phyloP scores from a whole-genome alignment of 2,888 invertebrate species.

The Pristionchus maxplancki region DNA sequence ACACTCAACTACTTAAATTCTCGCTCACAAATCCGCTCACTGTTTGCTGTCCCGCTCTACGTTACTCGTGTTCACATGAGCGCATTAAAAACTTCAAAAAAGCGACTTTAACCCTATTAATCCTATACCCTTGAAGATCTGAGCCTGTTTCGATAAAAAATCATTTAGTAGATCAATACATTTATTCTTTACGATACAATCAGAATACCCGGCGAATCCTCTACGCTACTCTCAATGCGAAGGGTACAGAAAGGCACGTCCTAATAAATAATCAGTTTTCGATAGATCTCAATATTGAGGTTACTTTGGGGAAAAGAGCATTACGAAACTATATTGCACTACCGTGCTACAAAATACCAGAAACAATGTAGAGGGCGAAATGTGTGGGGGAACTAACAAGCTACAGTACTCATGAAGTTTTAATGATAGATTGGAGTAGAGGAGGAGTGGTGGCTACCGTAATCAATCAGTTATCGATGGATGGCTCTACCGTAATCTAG shows the following conservation, averaged over 20 bases:
- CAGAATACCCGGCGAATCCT: neutral
- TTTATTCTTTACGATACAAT: neutral
- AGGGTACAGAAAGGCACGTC: neutral
- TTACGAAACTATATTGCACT: neutral
- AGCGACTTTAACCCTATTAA: neutral
- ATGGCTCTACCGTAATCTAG: conserved; percentile 35
- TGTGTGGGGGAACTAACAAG: neutral
- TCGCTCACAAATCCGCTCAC: neutral
- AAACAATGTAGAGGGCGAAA: neutral
- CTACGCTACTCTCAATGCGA: conserved; percentile 10
- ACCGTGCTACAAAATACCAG: neutral
- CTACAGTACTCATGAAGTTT: neutral
- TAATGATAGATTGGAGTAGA: neutral
- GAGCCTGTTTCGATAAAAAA: neutral
- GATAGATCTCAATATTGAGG: neutral
- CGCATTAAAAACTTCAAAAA: neutral
- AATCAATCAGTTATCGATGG: conserved; percentile 24
- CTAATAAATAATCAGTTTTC: conserved; percentile 28
- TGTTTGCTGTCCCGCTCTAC: neutral
- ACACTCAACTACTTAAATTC: neutral
- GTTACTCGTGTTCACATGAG: neutral
- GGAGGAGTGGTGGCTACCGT: neutral
- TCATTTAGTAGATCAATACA: neutral
- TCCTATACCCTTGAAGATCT: neutral
- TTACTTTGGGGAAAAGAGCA: neutral